Evolutionary conservation across 1,140 invertebrate species (phyloP), one percentile per base, ranked within the genome.

Genomic region (Samia ricini): DNA sequence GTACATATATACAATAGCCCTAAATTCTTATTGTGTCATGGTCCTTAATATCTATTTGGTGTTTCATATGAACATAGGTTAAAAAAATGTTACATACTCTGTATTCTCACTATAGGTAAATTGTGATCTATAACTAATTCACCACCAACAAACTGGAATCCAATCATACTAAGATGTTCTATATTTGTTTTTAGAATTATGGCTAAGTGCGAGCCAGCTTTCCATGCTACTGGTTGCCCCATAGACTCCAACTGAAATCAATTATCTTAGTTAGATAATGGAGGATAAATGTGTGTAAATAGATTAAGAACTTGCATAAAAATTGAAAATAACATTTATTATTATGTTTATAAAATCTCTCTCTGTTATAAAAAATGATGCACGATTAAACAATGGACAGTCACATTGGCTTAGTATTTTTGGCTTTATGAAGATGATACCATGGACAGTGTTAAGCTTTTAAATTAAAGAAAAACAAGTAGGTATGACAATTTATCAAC

Each of bases 201-300:
- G 19, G 85, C 86, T 61, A 90, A 72, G 58, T 90, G 86, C 51
- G 83, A 78, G 7, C 84, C 78, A 50, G 85, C 88, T 60, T 89
- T 88, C 88, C 88, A 90, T n/a, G 88, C 88, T 36, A 89, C 70
- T 54, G 81, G 86, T 54, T 86, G 79, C 4, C 88, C 88, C 74
- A 90, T 78, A 48, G 83, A 77, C 51, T 90, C 88, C 70, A 90
- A 67, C 88, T 90, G 68, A 83, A 59, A 19, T 59, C 4, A 49
- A 26, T 56, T 26, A n/a, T 56, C 8, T 4, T 29, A n/a, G 7
- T 26, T 18, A 49, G 29, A 54, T 23, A 20, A 56, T 36, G 57
- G 42, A 22, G 21, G 33, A 20, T 26, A 51, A 19, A 15, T 26
- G 2, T 56, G 23, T 56, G 4, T n/a, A 15, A 42, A 26, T 26